Conservation (phyloP, 2,113 vertebrate species). For the Bubo bubo region DNA sequence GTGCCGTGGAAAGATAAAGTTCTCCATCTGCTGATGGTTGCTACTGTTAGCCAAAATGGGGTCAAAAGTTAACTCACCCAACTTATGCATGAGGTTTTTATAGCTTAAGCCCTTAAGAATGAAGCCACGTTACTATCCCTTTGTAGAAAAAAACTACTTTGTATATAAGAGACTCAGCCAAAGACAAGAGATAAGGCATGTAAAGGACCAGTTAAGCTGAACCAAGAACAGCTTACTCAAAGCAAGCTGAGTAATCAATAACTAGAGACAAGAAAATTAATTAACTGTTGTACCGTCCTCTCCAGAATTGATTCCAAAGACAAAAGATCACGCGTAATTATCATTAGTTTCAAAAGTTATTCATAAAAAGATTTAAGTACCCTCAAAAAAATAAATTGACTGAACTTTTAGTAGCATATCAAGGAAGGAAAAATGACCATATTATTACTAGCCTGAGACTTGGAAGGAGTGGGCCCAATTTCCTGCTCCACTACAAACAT, state of each 20-base stretch:
- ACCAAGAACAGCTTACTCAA: not conserved
- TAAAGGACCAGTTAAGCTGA: not conserved
- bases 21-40: constrained; percentile 9
- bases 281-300: not conserved
- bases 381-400: not conserved
- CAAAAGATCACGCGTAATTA: not conserved
- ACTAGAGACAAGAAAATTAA: not conserved
- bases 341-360: not conserved
- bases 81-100: not conserved
- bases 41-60: not conserved
- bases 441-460: not conserved
- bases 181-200: not conserved
- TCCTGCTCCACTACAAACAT: not conserved
- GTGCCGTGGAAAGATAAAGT: not conserved
- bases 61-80: constrained; percentile 3
- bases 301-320: not conserved
- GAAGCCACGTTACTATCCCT: not conserved
- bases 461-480: not conserved
- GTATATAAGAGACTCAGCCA: not conserved
- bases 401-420: not conserved
- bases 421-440: not conserved
- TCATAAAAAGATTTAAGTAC: not conserved
- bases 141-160: not conserved
- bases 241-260: not conserved
- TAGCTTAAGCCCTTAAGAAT: not conserved